phyloP scores from a whole-genome alignment of 23 tunicate species.

The Ciona savignyi region DNA sequence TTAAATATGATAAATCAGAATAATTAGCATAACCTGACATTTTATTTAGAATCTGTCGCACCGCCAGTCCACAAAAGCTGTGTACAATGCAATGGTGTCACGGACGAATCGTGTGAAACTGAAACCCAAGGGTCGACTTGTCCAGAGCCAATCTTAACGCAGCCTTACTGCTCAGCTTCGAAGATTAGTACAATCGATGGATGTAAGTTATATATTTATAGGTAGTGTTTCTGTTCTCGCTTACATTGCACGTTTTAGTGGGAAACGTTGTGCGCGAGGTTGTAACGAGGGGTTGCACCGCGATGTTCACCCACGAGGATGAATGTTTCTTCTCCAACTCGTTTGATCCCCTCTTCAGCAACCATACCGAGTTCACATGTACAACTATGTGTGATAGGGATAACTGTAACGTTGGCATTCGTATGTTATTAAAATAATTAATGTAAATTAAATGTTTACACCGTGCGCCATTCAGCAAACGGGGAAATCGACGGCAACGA shows the following conservation, averaged over 20 bases:
- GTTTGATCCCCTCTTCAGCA: neutral
- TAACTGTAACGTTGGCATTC: neutral
- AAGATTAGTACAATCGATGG: neutral
- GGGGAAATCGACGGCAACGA: slow-evolving; percentile 27
- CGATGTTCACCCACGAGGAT: neutral
- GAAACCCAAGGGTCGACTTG: slow-evolving; percentile 16
- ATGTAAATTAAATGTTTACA: no score
- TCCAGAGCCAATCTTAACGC: neutral
- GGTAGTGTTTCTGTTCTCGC: neutral
- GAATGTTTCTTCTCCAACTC: neutral
- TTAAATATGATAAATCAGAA: no score
- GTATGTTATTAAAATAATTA: neutral
- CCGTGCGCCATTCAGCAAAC: slow-evolving; percentile 20
- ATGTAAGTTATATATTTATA: neutral
- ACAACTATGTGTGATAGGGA: neutral
- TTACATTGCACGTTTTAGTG: neutral
- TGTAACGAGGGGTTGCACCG: neutral
- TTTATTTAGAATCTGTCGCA: neutral
- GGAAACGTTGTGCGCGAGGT: neutral
- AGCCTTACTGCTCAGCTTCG: neutral
- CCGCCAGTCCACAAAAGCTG: slow-evolving; percentile 2
- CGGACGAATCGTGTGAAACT: slow-evolving; percentile 17
- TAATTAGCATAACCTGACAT: no score
- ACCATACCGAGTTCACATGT: neutral
- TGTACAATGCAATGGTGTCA: slow-evolving; percentile 23